Evolutionary conservation across 2,888 invertebrate genomes (phyloP).

Genomic region (Vesta saturnalis): DNA sequence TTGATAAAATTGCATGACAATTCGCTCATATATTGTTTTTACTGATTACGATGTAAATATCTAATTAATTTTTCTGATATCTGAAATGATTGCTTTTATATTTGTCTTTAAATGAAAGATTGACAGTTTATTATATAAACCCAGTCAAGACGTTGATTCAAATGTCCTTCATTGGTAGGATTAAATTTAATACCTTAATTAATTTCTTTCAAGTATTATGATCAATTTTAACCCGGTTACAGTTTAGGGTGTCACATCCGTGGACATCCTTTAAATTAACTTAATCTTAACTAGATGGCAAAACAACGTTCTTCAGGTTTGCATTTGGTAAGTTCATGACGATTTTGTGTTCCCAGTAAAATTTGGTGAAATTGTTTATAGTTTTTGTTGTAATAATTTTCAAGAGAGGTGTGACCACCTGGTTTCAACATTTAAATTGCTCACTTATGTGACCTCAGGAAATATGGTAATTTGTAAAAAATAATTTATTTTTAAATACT

Average conservation of each 20-base stretch:
- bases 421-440: too few relatives aligned
- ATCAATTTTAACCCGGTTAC: not conserved
- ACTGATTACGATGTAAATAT: too few relatives aligned
- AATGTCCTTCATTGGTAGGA: not conserved
- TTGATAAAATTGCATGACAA: too few relatives aligned
- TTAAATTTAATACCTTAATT: not conserved
- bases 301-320: not conserved
- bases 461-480: not conserved
- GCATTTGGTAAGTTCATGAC: not conserved
- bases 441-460: not conserved
- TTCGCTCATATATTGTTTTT: too few relatives aligned
- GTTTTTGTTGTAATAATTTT: not conserved
- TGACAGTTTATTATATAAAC: not conserved
- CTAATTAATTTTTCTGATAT: too few relatives aligned
- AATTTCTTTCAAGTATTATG: not conserved
- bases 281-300: not conserved
- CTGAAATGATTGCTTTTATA: too few relatives aligned
- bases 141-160: not conserved
- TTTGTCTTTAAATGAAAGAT: not conserved
- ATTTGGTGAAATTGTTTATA: not conserved
- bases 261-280: not conserved
- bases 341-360: not conserved
- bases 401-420: not conserved
- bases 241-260: not conserved
- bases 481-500: not conserved